Evolutionary conservation across 2,797 vertebrate species (phyloP).

Genomic region (Varecia variegata): DNA sequence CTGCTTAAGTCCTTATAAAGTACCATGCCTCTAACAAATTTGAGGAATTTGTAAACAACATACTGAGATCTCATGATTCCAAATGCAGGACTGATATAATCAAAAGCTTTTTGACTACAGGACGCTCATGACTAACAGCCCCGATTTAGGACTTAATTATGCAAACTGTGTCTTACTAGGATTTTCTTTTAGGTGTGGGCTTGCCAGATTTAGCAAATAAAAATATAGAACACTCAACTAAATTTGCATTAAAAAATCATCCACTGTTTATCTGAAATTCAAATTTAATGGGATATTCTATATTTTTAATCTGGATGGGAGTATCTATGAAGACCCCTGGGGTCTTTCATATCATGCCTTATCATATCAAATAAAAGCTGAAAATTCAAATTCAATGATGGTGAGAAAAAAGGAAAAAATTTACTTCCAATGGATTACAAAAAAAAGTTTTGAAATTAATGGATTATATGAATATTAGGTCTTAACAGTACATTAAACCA

Average conservation of each 20-base stretch:
- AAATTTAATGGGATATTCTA: background rate
- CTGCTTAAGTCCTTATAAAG: background rate
- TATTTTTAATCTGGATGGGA: conserved; percentile 25
- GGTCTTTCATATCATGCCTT: background rate
- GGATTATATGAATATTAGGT: conserved; percentile 48
- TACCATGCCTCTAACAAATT: background rate
- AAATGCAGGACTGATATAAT: background rate
- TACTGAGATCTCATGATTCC: background rate
- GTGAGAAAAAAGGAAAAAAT: background rate
- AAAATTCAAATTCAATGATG: conserved; percentile 10
- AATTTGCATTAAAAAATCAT: conserved; percentile 14
- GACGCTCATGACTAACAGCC: background rate
- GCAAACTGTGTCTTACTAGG: background rate
- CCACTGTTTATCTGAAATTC: conserved; percentile 24
- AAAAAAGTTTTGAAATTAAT: conserved; percentile 65
- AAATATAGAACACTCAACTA: background rate
- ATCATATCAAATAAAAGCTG: background rate
- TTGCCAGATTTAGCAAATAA: conserved; percentile 32
- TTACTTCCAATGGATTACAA: conserved; percentile 26
- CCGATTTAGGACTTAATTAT: background rate
- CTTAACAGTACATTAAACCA: conserved; percentile 46
- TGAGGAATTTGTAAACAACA: conserved; percentile 17
- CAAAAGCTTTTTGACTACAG: background rate
- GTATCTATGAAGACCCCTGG: background rate
- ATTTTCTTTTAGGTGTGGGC: background rate